A percentile compares a stretch with the other conserved stretches of the same genome.
These are phyloP conservation scores for Parotocinclus haroldoi DNA, from an alignment of 2,797 vertebrate species.

Conservation along the genomic window DNA sequence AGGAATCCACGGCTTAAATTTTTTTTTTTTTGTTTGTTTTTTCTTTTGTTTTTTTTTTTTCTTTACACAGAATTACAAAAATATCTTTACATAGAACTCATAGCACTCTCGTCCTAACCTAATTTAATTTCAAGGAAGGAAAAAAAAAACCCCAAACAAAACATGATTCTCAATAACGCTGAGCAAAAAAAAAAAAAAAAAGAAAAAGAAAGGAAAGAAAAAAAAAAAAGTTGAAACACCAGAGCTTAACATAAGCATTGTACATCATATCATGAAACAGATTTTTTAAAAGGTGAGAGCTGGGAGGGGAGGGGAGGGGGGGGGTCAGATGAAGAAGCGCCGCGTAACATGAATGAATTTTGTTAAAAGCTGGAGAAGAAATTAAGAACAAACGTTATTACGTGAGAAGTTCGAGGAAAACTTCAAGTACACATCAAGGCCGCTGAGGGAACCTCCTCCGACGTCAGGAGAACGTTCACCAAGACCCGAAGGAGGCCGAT, in stretches of 20 bases:
- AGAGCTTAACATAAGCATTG: conserved; percentile 39
- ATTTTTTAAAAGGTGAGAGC: not conserved
- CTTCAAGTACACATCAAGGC: conserved; percentile 42
- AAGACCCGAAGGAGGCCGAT: too few relatives aligned
- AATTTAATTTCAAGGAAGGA: conserved; percentile 25
- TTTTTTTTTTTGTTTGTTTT: too few relatives aligned
- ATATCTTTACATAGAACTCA: conserved; percentile 40
- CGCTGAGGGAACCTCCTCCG: conserved; percentile 38
- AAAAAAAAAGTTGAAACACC: conserved; percentile 29
- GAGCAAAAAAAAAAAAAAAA: conserved; percentile 2
- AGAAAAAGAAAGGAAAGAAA: conserved; percentile 11
- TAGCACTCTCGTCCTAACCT: conserved; percentile 26
- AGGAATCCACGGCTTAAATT: conserved; percentile 38
- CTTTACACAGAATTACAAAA: conserved; percentile 47
- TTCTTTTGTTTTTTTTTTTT: too few relatives aligned
- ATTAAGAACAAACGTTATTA: conserved; percentile 41
- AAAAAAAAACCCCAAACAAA: too few relatives aligned
- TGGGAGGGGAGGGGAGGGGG: not conserved
- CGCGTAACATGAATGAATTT: conserved; percentile 30
- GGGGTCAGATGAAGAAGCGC: not conserved
- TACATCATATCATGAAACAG: conserved; percentile 28
- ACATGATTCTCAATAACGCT: conserved; percentile 41
- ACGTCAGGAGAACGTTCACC: too few relatives aligned
- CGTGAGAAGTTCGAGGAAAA: conserved; percentile 27
- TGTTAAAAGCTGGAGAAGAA: conserved; percentile 50